phyloP scores from a whole-genome alignment of 2,797 vertebrate species.

The Lepus oiostolus region DNA sequence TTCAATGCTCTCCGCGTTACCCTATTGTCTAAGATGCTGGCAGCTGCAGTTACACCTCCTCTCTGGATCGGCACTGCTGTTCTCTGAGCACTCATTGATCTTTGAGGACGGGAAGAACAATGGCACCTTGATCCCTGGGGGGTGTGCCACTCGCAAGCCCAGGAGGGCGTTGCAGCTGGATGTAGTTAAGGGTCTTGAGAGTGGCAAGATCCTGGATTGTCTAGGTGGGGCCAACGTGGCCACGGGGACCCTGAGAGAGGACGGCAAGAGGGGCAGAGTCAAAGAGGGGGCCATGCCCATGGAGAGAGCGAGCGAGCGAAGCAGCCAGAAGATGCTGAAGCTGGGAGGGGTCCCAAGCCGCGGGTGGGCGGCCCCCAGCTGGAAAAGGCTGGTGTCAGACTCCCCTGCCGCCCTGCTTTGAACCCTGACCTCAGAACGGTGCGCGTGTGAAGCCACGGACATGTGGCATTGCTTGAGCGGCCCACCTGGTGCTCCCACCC shows the following conservation, averaged over 20 bases:
- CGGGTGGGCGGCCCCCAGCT: not conserved
- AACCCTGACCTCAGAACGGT: no score
- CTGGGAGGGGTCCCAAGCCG: accelerated
- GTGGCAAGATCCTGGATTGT: not conserved
- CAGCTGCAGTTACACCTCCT: not conserved
- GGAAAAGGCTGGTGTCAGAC: not conserved
- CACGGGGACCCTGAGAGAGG: not conserved
- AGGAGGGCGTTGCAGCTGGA: not conserved
- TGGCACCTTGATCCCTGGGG: not conserved
- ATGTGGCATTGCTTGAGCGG: no score
- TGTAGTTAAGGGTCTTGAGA: not conserved
- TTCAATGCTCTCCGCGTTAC: not conserved
- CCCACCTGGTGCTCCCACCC: not conserved
- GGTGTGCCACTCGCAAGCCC: not conserved
- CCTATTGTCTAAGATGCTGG: no score
- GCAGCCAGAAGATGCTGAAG: not conserved
- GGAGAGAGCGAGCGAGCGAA: no score
- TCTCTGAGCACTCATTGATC: no score
- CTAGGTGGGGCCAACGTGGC: not conserved
- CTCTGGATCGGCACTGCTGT: not conserved
- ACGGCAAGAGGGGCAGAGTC: no score
- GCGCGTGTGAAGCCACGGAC: no score
- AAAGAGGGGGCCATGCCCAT: no score
- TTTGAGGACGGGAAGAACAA: no score
- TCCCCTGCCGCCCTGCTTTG: no score